Percentiles rank a stretch among this genome's conserved stretches.
These are phyloP conservation scores for Venusia cambrica DNA, from an alignment of 2,888 invertebrate species.

Conservation along the genomic window DNA sequence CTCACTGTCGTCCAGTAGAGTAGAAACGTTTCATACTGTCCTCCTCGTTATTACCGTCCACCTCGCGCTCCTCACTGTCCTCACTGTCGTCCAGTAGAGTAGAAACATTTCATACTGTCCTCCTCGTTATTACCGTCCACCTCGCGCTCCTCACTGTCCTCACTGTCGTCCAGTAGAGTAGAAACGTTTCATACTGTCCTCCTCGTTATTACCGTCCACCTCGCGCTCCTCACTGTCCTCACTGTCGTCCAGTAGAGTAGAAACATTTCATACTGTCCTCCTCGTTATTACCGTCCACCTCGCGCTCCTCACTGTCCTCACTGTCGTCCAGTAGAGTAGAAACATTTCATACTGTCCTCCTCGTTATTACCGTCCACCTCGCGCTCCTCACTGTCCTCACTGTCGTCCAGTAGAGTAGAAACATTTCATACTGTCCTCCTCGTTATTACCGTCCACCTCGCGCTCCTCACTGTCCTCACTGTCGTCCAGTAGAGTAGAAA, in stretches of 20 bases:
- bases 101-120: constrained; percentile 19
- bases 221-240: too few relatives aligned
- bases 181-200: constrained; percentile 19
- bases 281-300: constrained; percentile 16
- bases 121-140: constrained; percentile 17
- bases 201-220: constrained; percentile 16
- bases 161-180: constrained; percentile 10
- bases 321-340: constrained; percentile 10
- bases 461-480: too few relatives aligned
- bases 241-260: constrained; percentile 11
- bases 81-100: constrained; percentile 8
- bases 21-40: constrained; percentile 19
- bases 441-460: constrained; percentile 15
- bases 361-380: constrained; percentile 15
- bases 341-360: constrained; percentile 21
- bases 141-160: too few relatives aligned
- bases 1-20: constrained; percentile 8
- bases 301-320: too few relatives aligned
- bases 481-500: constrained; percentile 10
- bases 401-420: constrained; percentile 10
- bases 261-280: constrained; percentile 19
- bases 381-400: too few relatives aligned
- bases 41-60: constrained; percentile 17
- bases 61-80: too few relatives aligned
- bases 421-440: constrained; percentile 21